Base-by-base conservation (phyloP, 2,113 vertebrate species). In the Anolis sagrei region DNA sequence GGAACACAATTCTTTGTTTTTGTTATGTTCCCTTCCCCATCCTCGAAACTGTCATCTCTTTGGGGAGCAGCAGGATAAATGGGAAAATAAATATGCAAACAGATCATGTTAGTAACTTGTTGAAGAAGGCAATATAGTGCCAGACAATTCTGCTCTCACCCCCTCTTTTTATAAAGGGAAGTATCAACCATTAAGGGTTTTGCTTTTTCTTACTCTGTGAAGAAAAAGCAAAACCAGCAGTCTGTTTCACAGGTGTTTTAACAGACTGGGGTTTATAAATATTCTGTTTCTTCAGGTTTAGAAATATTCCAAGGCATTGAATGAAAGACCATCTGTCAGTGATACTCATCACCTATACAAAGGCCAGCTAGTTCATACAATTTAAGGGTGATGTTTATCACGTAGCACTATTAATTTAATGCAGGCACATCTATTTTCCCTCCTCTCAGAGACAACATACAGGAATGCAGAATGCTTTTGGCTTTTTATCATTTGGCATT, bases 311-410 rank as follows among this genome's bases (percentile, higher is more conserved):
- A 58, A 87, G 36, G 16, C 1, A 1, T 6, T 76, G 29, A n/a
- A 2, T 6, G 2, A 32, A 2, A 8, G 79, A 72, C 21, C 4
- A 8, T 16, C 51, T 86, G 32, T 44, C 36, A 83, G 74, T 36
- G 4, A 0, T 48, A 62, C 29, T 66, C 13, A 29, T 66, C 58
- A 3, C 21, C 13, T 89, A 61, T 54, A 76, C 82, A 62, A 84
- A 51, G 14, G 23, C 75, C 76, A 86, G 34, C 13, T 36, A 78
- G 13, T 51, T 84, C 44, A 84, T 86, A 86, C 49, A 11, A 29
- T 79, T 79, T 54, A 81, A 44, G 19, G 13, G 39, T 11, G 54
- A 74, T 80, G 32, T 75, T 74, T 68, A 66, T 80, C 51, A 74
- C 68, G 19, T 74, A 79, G 66, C 51, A 68, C 3, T 13, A 11